Base-by-base conservation (phyloP, 2,113 vertebrate genomes). In the Clarias batrachus region DNA sequence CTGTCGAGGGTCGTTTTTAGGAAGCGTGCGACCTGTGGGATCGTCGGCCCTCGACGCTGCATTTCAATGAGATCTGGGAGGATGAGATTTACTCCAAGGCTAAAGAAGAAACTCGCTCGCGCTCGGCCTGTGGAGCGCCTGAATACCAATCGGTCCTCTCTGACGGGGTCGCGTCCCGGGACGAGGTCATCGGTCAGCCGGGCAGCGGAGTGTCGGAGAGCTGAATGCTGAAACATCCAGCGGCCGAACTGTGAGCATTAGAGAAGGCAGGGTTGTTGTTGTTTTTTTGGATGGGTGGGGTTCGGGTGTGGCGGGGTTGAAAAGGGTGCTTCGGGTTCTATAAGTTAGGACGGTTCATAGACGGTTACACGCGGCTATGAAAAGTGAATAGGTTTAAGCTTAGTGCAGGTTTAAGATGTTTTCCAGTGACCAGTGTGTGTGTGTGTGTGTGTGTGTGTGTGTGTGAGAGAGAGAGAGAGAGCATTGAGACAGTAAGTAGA, bases 61-160 rank as follows among this genome's bases (percentile, higher is more conserved):
- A 93, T 92, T 91, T 86, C 90, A 95, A 94, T 93, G 90, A 93
- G 81, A 84, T 88, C 85, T 87, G 56, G 19, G 87, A 90, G 88
- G 89, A 80, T 88, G 86, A 25, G 25, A 19, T 83, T 13, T 66
- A 73, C 37, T 12, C 41, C 78, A 52, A 86, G 78, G 85, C 90
- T 63, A 71, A 71, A 76, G 10, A 71, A 82, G 86, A 59, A 78
- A 16, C 56, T 86, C 37, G 8, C 25, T 56, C 13, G 89, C 90
- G 86, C 88, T 88, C 90, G 91, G 87, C 89, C 83, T 79, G 87
- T 83, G 83, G 10, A 76, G 82, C 73, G 71, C 59, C 52, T 62
- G 86, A 81, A 90, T 86, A 87, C 87, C 71, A 80, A 89, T 77
- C 52, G 81, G 59, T 27, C 0, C 63, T 66, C 10, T 25, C 0